A percentile compares a stretch with the other conserved stretches of the same genome.
Conservation (phyloP, 92 coral and sea anemone genomes). For the Montipora capitata region DNA sequence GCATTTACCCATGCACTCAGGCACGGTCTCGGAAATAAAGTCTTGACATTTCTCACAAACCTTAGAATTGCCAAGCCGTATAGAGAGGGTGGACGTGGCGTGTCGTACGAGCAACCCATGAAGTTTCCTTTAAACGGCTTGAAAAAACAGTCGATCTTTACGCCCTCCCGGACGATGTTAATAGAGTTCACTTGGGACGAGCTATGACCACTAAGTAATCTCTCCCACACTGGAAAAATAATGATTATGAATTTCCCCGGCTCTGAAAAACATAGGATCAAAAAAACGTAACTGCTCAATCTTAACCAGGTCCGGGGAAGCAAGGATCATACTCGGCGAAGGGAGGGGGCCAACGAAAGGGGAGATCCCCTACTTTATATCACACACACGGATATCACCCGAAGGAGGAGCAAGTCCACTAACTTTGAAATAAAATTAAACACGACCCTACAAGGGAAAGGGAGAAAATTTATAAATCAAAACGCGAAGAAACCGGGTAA, state of each 20-base stretch:
- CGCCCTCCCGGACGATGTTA: conserved; percentile 33
- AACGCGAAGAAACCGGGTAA: no score
- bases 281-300: conserved; percentile 6
- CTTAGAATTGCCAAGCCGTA: background rate
- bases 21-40: conserved; percentile 15
- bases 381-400: background rate
- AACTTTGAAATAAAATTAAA: background rate
- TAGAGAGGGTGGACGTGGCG: conserved; percentile 22
- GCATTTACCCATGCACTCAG: conserved; percentile 31
- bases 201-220: background rate
- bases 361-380: conserved; percentile 23
- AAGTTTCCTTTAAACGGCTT: conserved; percentile 48
- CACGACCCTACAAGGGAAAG: no score
- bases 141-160: conserved; percentile 22
- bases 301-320: background rate
- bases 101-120: conserved; percentile 10
- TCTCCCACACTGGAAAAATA: conserved; percentile 17
- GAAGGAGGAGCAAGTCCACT: background rate
- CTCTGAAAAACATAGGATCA: conserved; percentile 29
- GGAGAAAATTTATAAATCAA: no score
- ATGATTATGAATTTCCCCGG: conserved; percentile 28
- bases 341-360: conserved; percentile 58
- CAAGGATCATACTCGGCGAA: background rate
- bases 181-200: conserved; percentile 21
- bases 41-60: conserved; percentile 8